A percentile compares a stretch with the other conserved stretches of the same genome.
These are phyloP conservation scores for Brachionus angularis DNA, from an alignment of 1,140 invertebrate species.

Conservation along the genomic window DNA sequence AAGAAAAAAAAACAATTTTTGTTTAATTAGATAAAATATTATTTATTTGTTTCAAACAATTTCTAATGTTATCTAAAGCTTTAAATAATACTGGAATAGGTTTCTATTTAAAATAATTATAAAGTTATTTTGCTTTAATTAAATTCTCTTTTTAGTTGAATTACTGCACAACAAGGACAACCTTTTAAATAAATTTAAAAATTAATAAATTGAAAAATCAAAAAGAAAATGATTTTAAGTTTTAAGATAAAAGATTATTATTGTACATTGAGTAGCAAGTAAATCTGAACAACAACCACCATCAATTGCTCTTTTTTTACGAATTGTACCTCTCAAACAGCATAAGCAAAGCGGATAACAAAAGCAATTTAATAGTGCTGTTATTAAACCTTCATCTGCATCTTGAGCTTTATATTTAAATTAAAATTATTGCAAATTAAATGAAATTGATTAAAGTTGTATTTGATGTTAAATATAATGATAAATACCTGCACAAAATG, in stretches of 20 bases:
- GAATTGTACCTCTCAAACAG: not conserved
- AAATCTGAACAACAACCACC: not conserved
- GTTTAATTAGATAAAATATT: too few relatives aligned
- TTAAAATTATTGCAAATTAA: not conserved
- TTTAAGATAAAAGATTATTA: not conserved
- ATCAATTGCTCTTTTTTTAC: slow-evolving; percentile 25
- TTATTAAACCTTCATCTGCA: slow-evolving; percentile 32
- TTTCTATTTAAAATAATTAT: too few relatives aligned
- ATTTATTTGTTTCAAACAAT: too few relatives aligned
- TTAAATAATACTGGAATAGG: too few relatives aligned
- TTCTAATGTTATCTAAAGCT: too few relatives aligned
- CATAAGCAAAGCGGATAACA: slow-evolving; percentile 6
- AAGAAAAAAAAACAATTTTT: too few relatives aligned
- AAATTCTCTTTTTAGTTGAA: slow-evolving; percentile 43
- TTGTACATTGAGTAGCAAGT: not conserved
- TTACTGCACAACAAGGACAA: slow-evolving; percentile 31
- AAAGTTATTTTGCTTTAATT: too few relatives aligned
- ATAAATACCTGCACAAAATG: slow-evolving; percentile 13
- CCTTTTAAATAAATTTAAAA: not conserved
- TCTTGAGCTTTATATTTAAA: slow-evolving; percentile 15
- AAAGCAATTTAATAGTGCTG: slow-evolving; percentile 12
- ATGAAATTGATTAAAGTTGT: not conserved
- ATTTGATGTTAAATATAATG: not conserved
- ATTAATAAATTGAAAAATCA: not conserved
- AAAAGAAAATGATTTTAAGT: not conserved